Evolutionary conservation across 1,140 invertebrate species (phyloP), one percentile per base, ranked within the genome.

Genomic region (Ceratoteleas bidentatus): DNA sequence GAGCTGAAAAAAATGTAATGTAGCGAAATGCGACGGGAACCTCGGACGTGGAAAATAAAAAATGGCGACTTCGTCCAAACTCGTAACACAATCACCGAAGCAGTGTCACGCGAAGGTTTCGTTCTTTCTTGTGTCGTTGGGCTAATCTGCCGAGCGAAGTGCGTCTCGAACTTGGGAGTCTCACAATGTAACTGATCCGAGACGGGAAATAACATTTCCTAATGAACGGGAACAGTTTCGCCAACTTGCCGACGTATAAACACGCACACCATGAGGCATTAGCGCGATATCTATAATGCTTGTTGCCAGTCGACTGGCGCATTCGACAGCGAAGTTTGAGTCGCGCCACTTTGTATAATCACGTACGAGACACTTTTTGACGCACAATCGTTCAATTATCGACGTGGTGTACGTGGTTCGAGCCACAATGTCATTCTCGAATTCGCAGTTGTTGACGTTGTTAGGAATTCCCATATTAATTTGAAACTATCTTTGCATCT

Each of bases 161-260:
- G 47, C 33, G 32, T 50, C 13, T 60, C 43, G 13, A 66, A 72
- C 54, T 66, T 70, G 16, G 6, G 16, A 72, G 62, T 73, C 62
- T 52, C 16, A 73, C 62, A 73, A 73, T 80, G 57, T 56, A 81
- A 66, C 60, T 76, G 66, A 76, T 75, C 66, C 60, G 53, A 64
- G 72, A 81, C 60, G 66, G 66, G 78, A 75, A 75, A 75, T 75
- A 75, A 70, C 78, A 70, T 81, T 81, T 81, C 70, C 64, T 81
- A 81, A 81, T 76, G 79, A 81, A 81, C 33, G 70, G 54, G 60
- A 81, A 76, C 79, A 81, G 79, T 81, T 81, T 34, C 53, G 16
- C 61, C 47, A 76, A 81, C 54, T 73, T 79, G 47, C 49, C 50
- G 58, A 68, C 56, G 50, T 61, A 73, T 49, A 65, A 65, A 73